Evolutionary conservation across 2,888 invertebrate genomes (phyloP), one percentile per base, ranked within the genome.

Genomic region (Nectonema munidae): DNA sequence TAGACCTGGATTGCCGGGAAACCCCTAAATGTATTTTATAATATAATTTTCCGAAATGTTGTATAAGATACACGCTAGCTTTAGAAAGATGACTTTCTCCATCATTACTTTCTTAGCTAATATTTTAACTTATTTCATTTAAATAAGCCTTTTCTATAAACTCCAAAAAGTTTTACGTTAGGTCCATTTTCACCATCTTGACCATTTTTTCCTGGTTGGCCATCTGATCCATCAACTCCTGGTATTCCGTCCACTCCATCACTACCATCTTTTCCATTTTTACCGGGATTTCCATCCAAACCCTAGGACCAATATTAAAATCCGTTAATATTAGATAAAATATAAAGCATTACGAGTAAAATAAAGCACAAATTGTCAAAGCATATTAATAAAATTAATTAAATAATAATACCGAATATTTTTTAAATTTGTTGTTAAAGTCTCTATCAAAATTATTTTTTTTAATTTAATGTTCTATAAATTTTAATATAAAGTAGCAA

Each of bases 221-320:
- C 37, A 14, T 37, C 37, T 32, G 28, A 4, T 6, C 30, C 37
- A 37, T 37, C 37, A 17, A 32, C 18, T 15, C 30, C 37, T 32
- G n/a, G 29, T 15, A 14, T 14, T 4, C 30, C 37, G 14, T 37
- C 37, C 16, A 32, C 34, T 6, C 30, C 37, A 25, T 25, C 25
- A 25, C n/a, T 9, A 4, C 30, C 37, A 37, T 37, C 37, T 15
- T 5, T 15, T n/a, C 30, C 37, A 37, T 37, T 30, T 32, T 33
- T 33, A 17, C 30, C 37, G 6, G 25, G 15, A 11, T 33, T 11
- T 32, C 30, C 37, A 9, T 33, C 17, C 11, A 32, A 28, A 11
- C 30, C 37, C 35, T 34, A 34, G 6, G n/a, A n/a, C n/a, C n/a
- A 34, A 16, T 6, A 34, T 34, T 34, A 18, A 5, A 18, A 18